Base-by-base conservation (phyloP, 2,113 vertebrate species). In the Leiothrix lutea region DNA sequence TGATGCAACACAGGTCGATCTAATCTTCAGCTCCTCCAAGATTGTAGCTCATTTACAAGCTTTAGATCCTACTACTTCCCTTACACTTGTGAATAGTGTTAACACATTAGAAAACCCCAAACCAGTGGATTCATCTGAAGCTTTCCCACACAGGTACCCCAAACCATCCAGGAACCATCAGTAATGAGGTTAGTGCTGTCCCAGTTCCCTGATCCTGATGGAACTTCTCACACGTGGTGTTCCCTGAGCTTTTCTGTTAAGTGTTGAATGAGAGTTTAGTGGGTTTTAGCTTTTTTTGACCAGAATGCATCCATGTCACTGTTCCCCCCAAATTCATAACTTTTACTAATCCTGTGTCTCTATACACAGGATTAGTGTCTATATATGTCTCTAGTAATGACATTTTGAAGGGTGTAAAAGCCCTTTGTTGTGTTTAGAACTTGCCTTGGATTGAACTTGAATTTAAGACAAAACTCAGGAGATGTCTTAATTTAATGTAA, bases 281-380 rank as follows among this genome's bases (percentile, higher is more conserved):
- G 35, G 53, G 35, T 51, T 61, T 79, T 74, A 23, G 22, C 31
- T 67, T 48, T 48, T 40, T n/a, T 42, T 38, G 33, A 48, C 12
- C 26, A 54, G 23, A 83, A 83, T 62, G 35, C 29, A 17, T 77
- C 80, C 12, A 6, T 8, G 11, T 38, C 25, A 19, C 14, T 25
- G 31, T 48, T 57, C 5, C 6, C 15, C 15, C 12, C 4, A 31
- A 48, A 48, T 45, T 22, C 2, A 5, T 38, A 0, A 10, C 29
- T 57, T 78, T 75, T 57, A 58, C 18, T 35, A 53, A 65, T 29
- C 36, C 42, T 26, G 2, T 8, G 2, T 35, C 23, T 62, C 17
- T 26, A 7, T 10, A 62, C 14, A n/a, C n/a, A n/a, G n/a, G n/a
- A n/a, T n/a, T n/a, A n/a, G n/a, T n/a, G n/a, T n/a, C n/a, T n/a